phyloP scores from a whole-genome alignment of 2,113 vertebrate genomes.

The Sterna hirundo region DNA sequence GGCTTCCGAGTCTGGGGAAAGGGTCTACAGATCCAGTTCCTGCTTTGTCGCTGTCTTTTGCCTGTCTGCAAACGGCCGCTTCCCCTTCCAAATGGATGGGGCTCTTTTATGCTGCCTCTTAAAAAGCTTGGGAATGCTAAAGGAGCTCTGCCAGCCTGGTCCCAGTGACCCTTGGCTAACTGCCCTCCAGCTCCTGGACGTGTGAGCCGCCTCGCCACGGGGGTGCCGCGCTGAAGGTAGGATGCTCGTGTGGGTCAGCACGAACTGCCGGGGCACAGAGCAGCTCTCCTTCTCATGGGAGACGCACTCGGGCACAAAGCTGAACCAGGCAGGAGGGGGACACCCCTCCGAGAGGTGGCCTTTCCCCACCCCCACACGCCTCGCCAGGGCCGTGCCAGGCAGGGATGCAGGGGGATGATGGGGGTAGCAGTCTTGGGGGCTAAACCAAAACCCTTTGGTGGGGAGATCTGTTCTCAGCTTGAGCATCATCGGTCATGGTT shows the following conservation, averaged over 20 bases:
- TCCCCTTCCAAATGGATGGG: background rate
- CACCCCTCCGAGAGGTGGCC: background rate
- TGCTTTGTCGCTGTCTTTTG: background rate
- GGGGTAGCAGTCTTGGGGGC: rapidly evolving
- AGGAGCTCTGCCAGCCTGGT: background rate
- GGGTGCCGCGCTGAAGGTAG: background rate
- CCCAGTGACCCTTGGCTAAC: rapidly evolving
- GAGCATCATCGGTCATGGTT: background rate
- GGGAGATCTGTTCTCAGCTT: rapidly evolving
- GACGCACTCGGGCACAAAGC: background rate
- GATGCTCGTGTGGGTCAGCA: background rate
- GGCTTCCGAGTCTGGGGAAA: rapidly evolving
- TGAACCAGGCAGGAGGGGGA: background rate
- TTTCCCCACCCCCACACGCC: rapidly evolving
- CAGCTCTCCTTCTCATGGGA: background rate
- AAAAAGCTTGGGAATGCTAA: background rate
- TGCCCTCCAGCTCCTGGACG: background rate
- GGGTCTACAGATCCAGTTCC: background rate
- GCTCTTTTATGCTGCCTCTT: background rate
- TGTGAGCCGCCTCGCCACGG: rapidly evolving
- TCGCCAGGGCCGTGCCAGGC: rapidly evolving
- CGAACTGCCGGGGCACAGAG: background rate
- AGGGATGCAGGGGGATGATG: background rate
- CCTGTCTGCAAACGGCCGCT: background rate
- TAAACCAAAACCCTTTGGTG: background rate